Base-by-base conservation (phyloP, 2,113 vertebrate species). In the Ariopsis seemanni region DNA sequence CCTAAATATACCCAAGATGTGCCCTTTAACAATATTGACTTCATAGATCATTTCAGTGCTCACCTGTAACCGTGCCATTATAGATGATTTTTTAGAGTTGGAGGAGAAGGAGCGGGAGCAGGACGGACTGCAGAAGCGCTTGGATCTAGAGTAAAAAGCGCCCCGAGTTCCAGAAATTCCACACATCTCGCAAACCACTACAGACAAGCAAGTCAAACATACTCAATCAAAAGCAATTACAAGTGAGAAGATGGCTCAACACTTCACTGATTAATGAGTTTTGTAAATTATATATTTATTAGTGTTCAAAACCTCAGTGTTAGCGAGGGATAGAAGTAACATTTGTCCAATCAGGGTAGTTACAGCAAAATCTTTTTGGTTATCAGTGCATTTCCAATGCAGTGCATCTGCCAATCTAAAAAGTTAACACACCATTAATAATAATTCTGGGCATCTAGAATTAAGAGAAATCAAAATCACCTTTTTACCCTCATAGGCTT, bases 31-130 rank as follows among this genome's bases (percentile, higher is more conserved):
- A 18, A 18, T 20, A 58, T 34, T 58, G 27, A 80, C 55, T 58
- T 34, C 17, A 34, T 42, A 60, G 17, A 30, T 52, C 22, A 20
- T 2, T 12, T 62, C 15, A 5, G 25, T 63, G 30, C 85, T 94
- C 79, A 99, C 98, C 96, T 98, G 95, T 17, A 99, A 92, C 34
- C 97, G 95, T 22, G 98, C 97, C 92, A 98, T 89, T 88, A 98
- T 95, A 88, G 96, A 97, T 85, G 97, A 94, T 94, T 97, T 99
- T 93, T 98, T 99, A 67, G 97, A 97, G 93, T 97, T 98, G 57
- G 98, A 99, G 0, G 98, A 98, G 90, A 97, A 99, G 83, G 98
- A 98, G 65, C 97, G 95, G 9, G 97, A 97, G 88, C 98, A 99
- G 85, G 97, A 99, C 6, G 93, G 93, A 0, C 96, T 98, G 95